Base-by-base conservation (phyloP, 2,888 invertebrate genomes). In the Agrochola lota region DNA sequence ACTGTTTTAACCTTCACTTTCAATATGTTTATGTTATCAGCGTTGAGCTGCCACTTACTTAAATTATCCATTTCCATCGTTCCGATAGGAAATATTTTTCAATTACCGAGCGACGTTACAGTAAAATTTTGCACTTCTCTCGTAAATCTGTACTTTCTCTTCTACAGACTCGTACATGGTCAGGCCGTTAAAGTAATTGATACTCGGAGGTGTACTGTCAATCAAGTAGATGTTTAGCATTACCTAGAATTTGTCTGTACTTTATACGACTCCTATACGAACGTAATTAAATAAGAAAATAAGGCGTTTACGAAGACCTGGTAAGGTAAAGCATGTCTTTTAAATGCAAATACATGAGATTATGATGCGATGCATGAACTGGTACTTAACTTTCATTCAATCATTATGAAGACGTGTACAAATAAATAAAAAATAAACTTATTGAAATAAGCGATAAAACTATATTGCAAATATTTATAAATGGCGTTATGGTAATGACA, bases 151-250 rank as follows among this genome's bases (percentile, higher is more conserved):
- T 66, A 81, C 88, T 90, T 90, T 90, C 90, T 89, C 89, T 83
- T 84, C 79, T 78, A 80, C 82, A 74, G 73, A 83, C 77, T 80
- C 81, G 81, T 83, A 85, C 87, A 89, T 83, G 87, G 86, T 73
- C 81, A 78, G 86, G 78, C 89, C 80, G 91, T 89, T 90, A 86
- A 80, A 82, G 86, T 90, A 91, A 91, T 91, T 90, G 91, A 90
- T 90, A 87, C 88, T 85, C 43, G 66, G 82, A 87, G 87, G 84
- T 88, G 83, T 84, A 82, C 81, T 91, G 91, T 91, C 92, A 91
- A 90, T 92, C 91, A 90, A 89, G 87, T 78, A 88, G 87, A 90
- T 86, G 87, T 85, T 85, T 80, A 87, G 76, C 70, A 78, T 86
- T 85, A 82, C 80, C 52, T 82, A 82, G 81, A 88, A 83, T 88